Base-by-base conservation (phyloP, 2,113 vertebrate genomes). In the Phaethornis superciliosus region DNA sequence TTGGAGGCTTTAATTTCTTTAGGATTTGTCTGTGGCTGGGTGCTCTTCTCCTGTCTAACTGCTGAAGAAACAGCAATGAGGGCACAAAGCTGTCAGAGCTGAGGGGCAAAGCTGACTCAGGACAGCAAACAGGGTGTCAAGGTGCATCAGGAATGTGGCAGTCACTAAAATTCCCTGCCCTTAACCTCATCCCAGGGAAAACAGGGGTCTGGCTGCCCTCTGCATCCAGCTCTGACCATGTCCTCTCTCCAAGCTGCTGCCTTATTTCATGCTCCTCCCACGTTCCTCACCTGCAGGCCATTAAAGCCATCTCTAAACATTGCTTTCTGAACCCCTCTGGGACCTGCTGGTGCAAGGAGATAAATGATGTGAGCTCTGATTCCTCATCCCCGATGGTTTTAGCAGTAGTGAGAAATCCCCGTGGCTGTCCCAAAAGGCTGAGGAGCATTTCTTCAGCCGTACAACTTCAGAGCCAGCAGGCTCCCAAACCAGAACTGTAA, bases 301-400 rank as follows among this genome's bases (percentile, higher is more conserved):
- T 33, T 19, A 15, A 47, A 81, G 47, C 10, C 55, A 28, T 9
- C 35, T 13, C 1, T 37, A 33, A 32, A 23, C 12, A 15, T 23
- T 12, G 26, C 37, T 75, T 70, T 44, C 35, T 0, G 6, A 47
- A 35, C 20, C 32, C 55, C 40, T n/a, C 0, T 4, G 60, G 59
- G 30, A 33, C 7, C 49, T 12, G 19, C 77, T 13, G 2, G 0
- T 3, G 28, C 58, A 2, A 15, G 44, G 7, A 46, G 33, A 30
- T 1, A 7, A 24, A 32, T 0, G n/a, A 12, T 0, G 3, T 0
- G 33, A 28, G 54, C 49, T 8, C 32, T 6, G 1, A 3, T 2
- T n/a, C 44, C 51, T 27, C 51, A 19, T 1, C 42, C 59, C 14
- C 0, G 15, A 1, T 0, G 26, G 33, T 9, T 49, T 80, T 0